Conservation (phyloP, 1,140 invertebrate species). For the Wasmannia auropunctata region DNA sequence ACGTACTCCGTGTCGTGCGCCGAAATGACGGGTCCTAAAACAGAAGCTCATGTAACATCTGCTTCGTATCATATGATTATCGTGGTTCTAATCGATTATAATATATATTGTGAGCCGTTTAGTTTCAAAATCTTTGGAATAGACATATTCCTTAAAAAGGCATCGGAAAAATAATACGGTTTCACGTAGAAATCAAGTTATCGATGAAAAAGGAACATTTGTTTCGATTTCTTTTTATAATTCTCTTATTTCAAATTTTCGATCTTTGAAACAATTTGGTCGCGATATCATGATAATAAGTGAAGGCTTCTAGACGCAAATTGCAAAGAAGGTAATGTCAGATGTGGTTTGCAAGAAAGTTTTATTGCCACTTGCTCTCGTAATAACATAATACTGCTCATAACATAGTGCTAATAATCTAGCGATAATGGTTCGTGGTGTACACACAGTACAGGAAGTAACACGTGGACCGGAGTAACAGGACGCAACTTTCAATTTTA, state of each 20-base stretch:
- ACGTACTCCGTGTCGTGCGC: slow-evolving; percentile 85
- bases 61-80: not conserved
- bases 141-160: not conserved
- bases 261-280: not conserved
- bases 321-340: slow-evolving; percentile 66
- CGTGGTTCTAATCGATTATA: not conserved
- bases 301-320: slow-evolving; percentile 53
- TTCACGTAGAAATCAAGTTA: not conserved
- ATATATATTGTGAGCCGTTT: not conserved
- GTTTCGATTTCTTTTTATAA: not conserved
- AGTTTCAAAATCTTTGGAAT: not conserved
- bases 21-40: slow-evolving; percentile 64
- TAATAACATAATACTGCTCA: slow-evolving; percentile 66
- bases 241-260: not conserved
- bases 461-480: slow-evolving; percentile 27
- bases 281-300: not conserved
- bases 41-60: slow-evolving; percentile 40
- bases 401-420: slow-evolving; percentile 56
- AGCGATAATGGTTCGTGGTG: slow-evolving; percentile 42
- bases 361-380: slow-evolving; percentile 67
- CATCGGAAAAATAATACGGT: not conserved
- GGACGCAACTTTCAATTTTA: slow-evolving; percentile 53
- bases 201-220: not conserved
- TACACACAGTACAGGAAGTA: slow-evolving; percentile 58
- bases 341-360: slow-evolving; percentile 61